These are phyloP conservation scores for Coptodon bakossiorum DNA, from an alignment of 2,113 vertebrate species.

Conservation along the genomic window DNA sequence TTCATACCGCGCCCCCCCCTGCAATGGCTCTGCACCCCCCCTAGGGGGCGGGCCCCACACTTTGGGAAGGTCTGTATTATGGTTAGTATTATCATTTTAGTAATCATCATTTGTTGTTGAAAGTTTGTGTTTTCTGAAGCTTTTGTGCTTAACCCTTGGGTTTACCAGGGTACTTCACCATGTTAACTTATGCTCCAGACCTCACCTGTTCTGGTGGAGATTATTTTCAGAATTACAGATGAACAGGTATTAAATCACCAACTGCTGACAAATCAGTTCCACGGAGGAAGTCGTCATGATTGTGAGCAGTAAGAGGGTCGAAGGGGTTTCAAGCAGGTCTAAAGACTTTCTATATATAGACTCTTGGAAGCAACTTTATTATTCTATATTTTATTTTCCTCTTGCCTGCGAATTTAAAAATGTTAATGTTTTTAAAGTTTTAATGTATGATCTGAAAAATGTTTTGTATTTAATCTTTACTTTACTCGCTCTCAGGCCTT, in stretches of 20 bases:
- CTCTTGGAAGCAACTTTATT: background rate
- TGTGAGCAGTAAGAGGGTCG: background rate
- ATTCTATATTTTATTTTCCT: background rate
- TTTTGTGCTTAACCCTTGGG: background rate
- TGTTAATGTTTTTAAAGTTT: background rate
- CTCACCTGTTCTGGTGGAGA: background rate
- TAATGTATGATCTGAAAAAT: background rate
- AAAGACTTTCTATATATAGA: background rate
- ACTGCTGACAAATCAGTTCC: background rate
- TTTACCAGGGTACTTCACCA: background rate
- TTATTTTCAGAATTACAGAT: background rate
- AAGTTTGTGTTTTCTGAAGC: background rate
- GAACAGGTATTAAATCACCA: background rate
- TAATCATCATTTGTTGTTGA: background rate
- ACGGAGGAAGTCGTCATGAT: background rate
- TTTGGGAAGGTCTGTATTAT: background rate
- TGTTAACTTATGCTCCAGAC: background rate
- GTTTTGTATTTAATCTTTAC: background rate
- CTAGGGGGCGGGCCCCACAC: too few species aligned
- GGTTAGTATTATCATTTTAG: background rate
- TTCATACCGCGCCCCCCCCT: too few species aligned
- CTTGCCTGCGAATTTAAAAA: background rate
- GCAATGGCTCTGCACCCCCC: too few species aligned
- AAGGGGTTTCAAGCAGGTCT: background rate
- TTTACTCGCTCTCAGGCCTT: background rate